Conservation (phyloP, 2,113 vertebrate genomes). For the Pardalotus punctatus region DNA sequence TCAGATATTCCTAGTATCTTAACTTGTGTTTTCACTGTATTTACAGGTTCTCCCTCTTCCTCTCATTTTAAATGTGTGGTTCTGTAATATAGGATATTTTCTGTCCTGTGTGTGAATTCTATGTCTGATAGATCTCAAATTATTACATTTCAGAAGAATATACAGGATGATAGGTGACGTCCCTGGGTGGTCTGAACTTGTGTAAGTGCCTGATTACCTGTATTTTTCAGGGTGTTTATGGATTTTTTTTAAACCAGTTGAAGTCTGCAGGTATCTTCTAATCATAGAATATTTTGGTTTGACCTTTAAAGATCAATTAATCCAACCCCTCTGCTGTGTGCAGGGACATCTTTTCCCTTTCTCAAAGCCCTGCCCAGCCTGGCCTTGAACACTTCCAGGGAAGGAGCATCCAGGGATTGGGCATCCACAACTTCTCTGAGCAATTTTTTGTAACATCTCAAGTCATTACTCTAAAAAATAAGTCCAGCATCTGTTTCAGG, state of each 20-base stretch:
- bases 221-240: constrained; percentile 3
- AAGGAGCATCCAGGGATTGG: background rate
- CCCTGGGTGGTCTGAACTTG: background rate
- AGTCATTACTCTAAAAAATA: background rate
- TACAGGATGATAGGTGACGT: background rate
- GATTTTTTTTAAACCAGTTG: background rate
- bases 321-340: background rate
- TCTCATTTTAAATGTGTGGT: background rate
- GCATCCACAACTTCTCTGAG: background rate
- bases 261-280: background rate
- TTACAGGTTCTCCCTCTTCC: background rate
- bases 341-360: background rate
- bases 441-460: background rate
- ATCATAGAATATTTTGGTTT: background rate
- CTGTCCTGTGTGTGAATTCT: background rate
- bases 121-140: background rate
- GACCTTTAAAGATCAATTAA: background rate
- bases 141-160: background rate
- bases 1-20: background rate
- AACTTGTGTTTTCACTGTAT: constrained; percentile 17
- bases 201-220: background rate
- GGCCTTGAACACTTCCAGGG: background rate
- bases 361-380: background rate
- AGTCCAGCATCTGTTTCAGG: background rate
- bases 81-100: background rate